Conservation (phyloP, 2,888 invertebrate species). For the Rotaria macrura region DNA sequence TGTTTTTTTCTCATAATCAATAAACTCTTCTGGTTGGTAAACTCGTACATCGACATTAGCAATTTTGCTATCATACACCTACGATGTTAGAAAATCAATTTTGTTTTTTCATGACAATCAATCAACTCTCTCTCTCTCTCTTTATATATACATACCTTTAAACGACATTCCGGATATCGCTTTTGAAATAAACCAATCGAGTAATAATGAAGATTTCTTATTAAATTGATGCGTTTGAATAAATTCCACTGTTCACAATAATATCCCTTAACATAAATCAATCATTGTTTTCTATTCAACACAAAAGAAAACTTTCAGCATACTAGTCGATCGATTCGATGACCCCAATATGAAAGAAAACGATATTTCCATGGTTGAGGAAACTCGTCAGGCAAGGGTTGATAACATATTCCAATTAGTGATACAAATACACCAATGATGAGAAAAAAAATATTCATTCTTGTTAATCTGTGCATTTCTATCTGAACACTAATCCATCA, state of each 20-base stretch:
- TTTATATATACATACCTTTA: background rate
- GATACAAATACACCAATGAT: background rate
- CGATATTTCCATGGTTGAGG: constrained; percentile 34
- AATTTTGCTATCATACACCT: constrained; percentile 7
- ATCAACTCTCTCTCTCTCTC: too few relatives aligned
- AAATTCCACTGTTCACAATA: background rate
- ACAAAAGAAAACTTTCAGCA: background rate
- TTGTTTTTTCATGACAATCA: too few relatives aligned
- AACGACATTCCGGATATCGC: background rate
- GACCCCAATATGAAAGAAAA: constrained; percentile 26
- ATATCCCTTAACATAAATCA: background rate
- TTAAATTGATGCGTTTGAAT: background rate
- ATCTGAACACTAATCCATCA: background rate
- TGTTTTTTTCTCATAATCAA: background rate
- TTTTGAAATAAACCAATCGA: background rate
- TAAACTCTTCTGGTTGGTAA: constrained; percentile 1
- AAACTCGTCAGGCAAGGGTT: constrained; percentile 27
- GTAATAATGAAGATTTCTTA: background rate
- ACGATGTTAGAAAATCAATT: background rate
- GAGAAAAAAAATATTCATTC: background rate
- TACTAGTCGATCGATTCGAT: constrained; percentile 16
- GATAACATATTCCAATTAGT: constrained; percentile 6
- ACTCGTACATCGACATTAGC: background rate
- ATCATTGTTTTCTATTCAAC: background rate
- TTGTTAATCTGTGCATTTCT: background rate